Evolutionary conservation across 2,888 invertebrate species (phyloP).

Genomic region (Mythimna albipuncta): DNA sequence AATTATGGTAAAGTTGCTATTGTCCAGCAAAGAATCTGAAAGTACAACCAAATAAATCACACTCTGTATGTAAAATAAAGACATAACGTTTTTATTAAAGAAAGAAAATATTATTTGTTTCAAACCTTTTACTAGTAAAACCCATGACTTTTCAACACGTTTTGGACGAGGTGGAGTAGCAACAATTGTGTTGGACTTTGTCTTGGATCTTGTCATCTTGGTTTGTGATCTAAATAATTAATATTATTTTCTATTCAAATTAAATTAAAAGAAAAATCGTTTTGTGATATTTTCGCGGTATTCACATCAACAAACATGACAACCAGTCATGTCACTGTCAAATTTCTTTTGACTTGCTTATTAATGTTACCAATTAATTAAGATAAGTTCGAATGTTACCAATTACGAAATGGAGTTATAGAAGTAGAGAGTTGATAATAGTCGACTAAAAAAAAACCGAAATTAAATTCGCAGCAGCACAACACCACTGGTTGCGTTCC

Average conservation of each 20-base stretch:
- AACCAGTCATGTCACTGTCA: neutral
- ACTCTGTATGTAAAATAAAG: no score
- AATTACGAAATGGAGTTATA: neutral
- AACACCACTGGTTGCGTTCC: constrained; percentile 11
- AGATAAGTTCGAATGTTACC: neutral
- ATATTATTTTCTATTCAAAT: neutral
- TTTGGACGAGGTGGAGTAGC: constrained; percentile 82
- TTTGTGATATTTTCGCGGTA: constrained; percentile 21
- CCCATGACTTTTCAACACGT: constrained; percentile 92
- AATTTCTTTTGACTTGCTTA: no score
- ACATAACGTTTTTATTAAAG: neutral
- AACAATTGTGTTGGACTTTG: constrained; percentile 88
- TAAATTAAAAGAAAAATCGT: neutral
- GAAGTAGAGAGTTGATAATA: neutral
- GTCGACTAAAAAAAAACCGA: constrained; percentile 25
- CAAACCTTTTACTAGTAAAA: constrained; percentile 92
- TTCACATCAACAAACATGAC: constrained; percentile 10
- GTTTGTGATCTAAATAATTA: neutral
- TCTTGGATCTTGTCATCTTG: constrained; percentile 90
- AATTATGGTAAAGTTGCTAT: constrained; percentile 89
- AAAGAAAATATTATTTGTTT: neutral
- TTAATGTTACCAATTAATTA: constrained; percentile 3
- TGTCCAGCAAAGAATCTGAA: constrained; percentile 81
- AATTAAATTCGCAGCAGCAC: neutral
- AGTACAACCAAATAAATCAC: constrained; percentile 35